Evolutionary conservation across 2,888 invertebrate species (phyloP).

Genomic region (Sarcophaga rosellei): DNA sequence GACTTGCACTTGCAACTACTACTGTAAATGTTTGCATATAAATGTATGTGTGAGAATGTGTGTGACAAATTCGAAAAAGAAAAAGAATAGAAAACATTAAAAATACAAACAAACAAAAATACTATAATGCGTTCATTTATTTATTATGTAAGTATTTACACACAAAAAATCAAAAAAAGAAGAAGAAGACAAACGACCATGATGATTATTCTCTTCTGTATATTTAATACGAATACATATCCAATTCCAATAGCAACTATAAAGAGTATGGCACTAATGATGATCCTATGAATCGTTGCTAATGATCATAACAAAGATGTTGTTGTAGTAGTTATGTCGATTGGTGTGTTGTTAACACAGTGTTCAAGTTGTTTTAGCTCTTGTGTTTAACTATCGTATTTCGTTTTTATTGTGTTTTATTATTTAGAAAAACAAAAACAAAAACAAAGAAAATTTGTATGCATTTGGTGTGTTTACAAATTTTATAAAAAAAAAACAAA

Average conservation of each 20-base stretch:
- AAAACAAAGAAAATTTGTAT: slow-evolving; percentile 39
- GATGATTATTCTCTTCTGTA: slow-evolving; percentile 8
- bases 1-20: slow-evolving; percentile 60
- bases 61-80: neutral
- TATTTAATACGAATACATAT: neutral
- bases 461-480: slow-evolving; percentile 55
- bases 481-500: neutral
- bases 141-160: slow-evolving; percentile 27
- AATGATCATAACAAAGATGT: neutral
- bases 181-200: slow-evolving; percentile 7
- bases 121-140: slow-evolving; percentile 32
- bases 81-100: no score
- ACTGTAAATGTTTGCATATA: neutral
- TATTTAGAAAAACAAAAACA: slow-evolving; percentile 26
- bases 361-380: slow-evolving; percentile 18
- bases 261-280: neutral
- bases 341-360: neutral
- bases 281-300: slow-evolving; percentile 12
- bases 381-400: slow-evolving; percentile 30
- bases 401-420: neutral
- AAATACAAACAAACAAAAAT: neutral
- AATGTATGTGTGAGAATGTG: neutral
- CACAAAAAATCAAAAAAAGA: neutral
- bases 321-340: neutral
- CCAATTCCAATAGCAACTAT: slow-evolving; percentile 11